These are phyloP conservation scores for Dermatophagoides farinae DNA, from an alignment of 1,140 invertebrate species.

Conservation along the genomic window DNA sequence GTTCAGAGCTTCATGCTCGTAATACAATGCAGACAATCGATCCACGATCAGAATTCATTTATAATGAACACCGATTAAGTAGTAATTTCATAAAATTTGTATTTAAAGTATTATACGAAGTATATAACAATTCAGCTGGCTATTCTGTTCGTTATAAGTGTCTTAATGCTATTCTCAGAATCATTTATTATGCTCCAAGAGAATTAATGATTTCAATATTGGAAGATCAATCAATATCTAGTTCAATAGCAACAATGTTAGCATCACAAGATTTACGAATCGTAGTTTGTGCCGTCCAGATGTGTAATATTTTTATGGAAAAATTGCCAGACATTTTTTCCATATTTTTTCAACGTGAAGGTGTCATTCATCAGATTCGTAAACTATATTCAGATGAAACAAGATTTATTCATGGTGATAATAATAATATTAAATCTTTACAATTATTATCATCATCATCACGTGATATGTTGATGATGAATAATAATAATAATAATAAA, in stretches of 20 bases:
- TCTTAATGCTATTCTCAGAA: slow-evolving; percentile 73
- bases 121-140: slow-evolving; percentile 88
- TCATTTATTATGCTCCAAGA: slow-evolving; percentile 66
- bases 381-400: slow-evolving; percentile 30
- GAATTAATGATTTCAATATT: slow-evolving; percentile 44
- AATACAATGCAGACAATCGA: slow-evolving; percentile 23
- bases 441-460: background rate
- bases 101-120: slow-evolving; percentile 74
- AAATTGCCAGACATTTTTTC: slow-evolving; percentile 82
- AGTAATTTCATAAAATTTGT: slow-evolving; percentile 62
- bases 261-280: slow-evolving; percentile 83
- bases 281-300: slow-evolving; percentile 86
- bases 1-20: slow-evolving; percentile 11
- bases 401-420: slow-evolving; percentile 35
- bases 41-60: slow-evolving; percentile 41
- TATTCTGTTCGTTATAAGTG: slow-evolving; percentile 92
- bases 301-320: slow-evolving; percentile 88
- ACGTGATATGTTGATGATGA: background rate
- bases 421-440: slow-evolving; percentile 8
- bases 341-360: slow-evolving; percentile 81
- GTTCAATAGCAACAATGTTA: slow-evolving; percentile 92
- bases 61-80: slow-evolving; percentile 44
- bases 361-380: slow-evolving; percentile 73
- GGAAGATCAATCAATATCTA: slow-evolving; percentile 80
- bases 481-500: too few relatives aligned